These are phyloP conservation scores for Rhimphoctona megacephalus DNA, from an alignment of 2,888 invertebrate genomes.

Conservation along the genomic window DNA sequence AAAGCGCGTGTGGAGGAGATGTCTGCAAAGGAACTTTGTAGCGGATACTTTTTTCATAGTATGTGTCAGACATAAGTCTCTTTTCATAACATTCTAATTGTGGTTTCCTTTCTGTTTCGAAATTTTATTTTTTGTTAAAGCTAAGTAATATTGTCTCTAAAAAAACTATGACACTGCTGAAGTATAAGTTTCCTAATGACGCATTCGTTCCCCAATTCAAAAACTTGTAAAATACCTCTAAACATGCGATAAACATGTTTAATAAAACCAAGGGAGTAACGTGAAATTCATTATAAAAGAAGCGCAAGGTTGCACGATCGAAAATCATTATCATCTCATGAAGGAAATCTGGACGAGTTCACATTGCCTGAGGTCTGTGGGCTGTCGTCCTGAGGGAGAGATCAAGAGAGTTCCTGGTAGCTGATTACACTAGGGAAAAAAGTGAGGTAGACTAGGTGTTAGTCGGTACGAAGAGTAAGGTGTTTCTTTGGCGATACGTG, in stretches of 20 bases:
- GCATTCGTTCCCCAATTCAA: too few relatives aligned
- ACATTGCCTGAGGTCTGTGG: conserved; percentile 42
- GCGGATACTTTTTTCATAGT: too few relatives aligned
- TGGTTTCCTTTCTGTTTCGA: too few relatives aligned
- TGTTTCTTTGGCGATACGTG: conserved; percentile 75
- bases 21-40: too few relatives aligned
- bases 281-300: neutral
- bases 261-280: neutral
- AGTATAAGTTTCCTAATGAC: too few relatives aligned
- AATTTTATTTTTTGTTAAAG: too few relatives aligned
- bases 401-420: conserved; percentile 76
- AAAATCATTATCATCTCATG: conserved; percentile 26
- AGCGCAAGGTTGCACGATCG: neutral
- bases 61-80: too few relatives aligned
- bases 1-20: too few relatives aligned
- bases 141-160: too few relatives aligned
- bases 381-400: conserved; percentile 75
- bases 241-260: neutral
- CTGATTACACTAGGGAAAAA: conserved; percentile 76
- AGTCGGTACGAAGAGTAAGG: conserved; percentile 69
- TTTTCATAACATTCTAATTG: too few relatives aligned
- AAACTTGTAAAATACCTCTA: too few relatives aligned
- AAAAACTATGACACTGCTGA: too few relatives aligned
- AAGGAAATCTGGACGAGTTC: conserved; percentile 28
- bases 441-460: conserved; percentile 74